These are phyloP conservation scores for Cephus runcator DNA, from an alignment of 2,888 invertebrate genomes.

Conservation along the genomic window DNA sequence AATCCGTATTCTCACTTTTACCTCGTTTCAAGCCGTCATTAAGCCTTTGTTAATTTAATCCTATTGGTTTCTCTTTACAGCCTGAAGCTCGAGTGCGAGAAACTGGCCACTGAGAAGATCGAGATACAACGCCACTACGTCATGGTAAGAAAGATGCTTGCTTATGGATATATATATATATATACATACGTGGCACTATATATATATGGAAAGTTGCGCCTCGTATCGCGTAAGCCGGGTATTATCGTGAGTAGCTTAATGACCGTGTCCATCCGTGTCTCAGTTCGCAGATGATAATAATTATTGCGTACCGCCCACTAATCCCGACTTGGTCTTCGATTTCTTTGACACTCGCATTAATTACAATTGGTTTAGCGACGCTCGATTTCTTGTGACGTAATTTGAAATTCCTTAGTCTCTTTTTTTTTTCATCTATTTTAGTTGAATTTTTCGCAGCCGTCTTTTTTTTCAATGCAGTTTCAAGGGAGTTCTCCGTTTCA, in stretches of 20 bases:
- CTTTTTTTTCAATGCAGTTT: background rate
- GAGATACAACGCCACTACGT: slow-evolving; percentile 92
- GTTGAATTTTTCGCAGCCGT: background rate
- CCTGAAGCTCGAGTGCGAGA: slow-evolving; percentile 89
- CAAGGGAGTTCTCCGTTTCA: background rate
- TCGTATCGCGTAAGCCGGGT: background rate
- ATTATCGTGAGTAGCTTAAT: background rate
- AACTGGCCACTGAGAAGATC: slow-evolving; percentile 88
- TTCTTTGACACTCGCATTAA: background rate
- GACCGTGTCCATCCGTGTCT: background rate
- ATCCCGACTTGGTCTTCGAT: background rate
- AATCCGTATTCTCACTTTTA: slow-evolving; percentile 10
- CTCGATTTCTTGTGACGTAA: background rate
- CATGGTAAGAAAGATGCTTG: slow-evolving; percentile 74
- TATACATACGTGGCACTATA: background rate
- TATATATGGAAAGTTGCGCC: background rate
- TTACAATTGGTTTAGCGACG: background rate
- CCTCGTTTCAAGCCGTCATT: background rate
- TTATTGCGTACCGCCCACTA: background rate
- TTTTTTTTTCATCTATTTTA: background rate
- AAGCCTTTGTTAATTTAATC: background rate
- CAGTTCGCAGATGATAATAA: background rate
- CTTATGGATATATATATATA: background rate
- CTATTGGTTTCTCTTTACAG: slow-evolving; percentile 61
- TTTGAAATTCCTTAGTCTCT: background rate